phyloP scores from a whole-genome alignment of 1,140 invertebrate genomes.

The Zaprionus capensis region DNA sequence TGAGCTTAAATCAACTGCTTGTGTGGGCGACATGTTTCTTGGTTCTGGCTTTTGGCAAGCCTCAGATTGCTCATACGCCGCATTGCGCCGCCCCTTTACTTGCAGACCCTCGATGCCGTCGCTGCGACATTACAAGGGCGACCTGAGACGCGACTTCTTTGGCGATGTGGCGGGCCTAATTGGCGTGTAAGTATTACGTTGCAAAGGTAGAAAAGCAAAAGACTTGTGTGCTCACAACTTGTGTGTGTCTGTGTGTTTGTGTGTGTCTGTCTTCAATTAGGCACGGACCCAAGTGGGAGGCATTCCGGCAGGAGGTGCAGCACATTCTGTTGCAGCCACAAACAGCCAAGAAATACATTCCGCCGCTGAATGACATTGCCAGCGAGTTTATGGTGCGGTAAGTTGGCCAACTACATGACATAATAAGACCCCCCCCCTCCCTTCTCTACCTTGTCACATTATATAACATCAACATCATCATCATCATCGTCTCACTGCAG shows the following conservation, averaged over 20 bases:
- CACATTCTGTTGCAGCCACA: constrained; percentile 92
- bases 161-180: constrained; percentile 90
- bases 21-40: constrained; percentile 15
- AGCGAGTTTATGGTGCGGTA: constrained; percentile 89
- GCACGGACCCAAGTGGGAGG: constrained; percentile 93
- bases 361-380: constrained; percentile 90
- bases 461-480: constrained; percentile 24
- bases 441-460: constrained; percentile 2
- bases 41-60: constrained; percentile 6
- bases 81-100: constrained; percentile 23
- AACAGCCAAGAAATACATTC: constrained; percentile 90
- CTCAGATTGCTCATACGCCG: constrained; percentile 42
- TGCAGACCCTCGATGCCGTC: constrained; percentile 90
- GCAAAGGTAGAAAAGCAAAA: constrained; percentile 12
- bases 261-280: constrained; percentile 84
- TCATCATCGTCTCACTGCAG: constrained; percentile 83
- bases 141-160: constrained; percentile 90
- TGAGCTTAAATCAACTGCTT: constrained; percentile 22
- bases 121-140: constrained; percentile 91
- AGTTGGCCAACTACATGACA: constrained; percentile 33
- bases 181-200: constrained; percentile 88
- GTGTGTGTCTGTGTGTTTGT: too few species aligned
- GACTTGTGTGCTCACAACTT: background rate
- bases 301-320: constrained; percentile 92
- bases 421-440: background rate